These are phyloP conservation scores for Butastur rufipennis DNA, from an alignment of 2,113 vertebrate genomes.

Conservation along the genomic window DNA sequence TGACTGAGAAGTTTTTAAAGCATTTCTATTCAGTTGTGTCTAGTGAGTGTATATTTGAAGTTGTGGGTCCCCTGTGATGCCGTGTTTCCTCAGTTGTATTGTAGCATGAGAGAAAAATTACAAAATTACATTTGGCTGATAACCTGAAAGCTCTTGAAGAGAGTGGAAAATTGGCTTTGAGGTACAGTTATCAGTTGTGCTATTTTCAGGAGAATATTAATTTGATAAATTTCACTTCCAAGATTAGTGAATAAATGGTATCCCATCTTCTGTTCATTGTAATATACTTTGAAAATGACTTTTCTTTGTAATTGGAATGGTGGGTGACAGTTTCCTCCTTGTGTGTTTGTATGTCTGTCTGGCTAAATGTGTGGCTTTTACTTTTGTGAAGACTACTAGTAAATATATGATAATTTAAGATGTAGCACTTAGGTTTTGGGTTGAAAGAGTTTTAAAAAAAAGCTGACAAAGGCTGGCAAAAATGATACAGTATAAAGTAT, in stretches of 20 bases:
- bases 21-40: not conserved
- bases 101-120: not conserved
- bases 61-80: not conserved
- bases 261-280: not conserved
- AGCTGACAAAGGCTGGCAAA: not conserved
- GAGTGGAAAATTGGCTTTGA: not conserved
- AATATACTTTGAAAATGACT: not conserved
- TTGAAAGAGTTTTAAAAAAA: not conserved
- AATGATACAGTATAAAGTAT: not conserved
- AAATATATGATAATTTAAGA: not conserved
- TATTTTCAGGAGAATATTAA: not conserved
- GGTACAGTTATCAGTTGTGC: not conserved
- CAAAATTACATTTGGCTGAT: not conserved
- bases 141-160: not conserved
- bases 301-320: not conserved
- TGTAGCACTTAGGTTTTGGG: not conserved
- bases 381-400: not conserved
- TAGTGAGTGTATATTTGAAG: fast-evolving
- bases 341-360: not conserved
- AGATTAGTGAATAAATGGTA: not conserved
- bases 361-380: not conserved
- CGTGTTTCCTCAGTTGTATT: not conserved
- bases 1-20: not conserved
- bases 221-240: not conserved
- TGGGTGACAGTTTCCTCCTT: not conserved